Conservation (phyloP, 2,797 vertebrate genomes). For the Mormyrops attenuatus region DNA sequence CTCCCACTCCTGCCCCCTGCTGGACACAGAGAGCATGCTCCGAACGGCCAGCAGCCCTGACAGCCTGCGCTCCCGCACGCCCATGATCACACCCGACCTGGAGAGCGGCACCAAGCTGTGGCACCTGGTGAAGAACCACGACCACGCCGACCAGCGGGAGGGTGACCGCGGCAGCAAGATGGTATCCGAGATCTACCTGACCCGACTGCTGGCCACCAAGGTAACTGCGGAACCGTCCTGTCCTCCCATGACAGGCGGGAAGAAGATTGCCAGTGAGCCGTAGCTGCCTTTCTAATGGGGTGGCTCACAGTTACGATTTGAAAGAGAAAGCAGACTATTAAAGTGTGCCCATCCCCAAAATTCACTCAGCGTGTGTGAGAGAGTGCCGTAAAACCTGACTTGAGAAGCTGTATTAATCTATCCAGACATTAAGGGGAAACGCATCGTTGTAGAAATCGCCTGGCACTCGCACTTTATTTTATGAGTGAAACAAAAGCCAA, state of each 20-base stretch:
- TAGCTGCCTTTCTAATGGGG: background rate
- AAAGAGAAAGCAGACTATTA: background rate
- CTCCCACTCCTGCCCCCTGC: background rate
- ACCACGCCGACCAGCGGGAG: constrained; percentile 89
- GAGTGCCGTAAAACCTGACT: background rate
- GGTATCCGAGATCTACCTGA: constrained; percentile 95
- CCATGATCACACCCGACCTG: constrained; percentile 93
- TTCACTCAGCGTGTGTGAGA: background rate
- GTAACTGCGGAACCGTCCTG: constrained; percentile 46
- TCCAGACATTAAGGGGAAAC: background rate
- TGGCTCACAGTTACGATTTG: background rate
- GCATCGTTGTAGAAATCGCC: background rate
- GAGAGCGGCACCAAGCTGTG: constrained; percentile 93
- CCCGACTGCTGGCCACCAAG: constrained; percentile 86
- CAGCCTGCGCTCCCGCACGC: constrained; percentile 86
- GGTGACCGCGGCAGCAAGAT: constrained; percentile 94
- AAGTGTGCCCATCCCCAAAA: background rate
- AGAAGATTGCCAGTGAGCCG: background rate
- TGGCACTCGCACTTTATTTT: background rate
- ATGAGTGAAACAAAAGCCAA: background rate
- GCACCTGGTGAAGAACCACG: constrained; percentile 95
- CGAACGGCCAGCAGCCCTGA: constrained; percentile 92
- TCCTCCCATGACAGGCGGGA: background rate
- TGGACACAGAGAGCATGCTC: constrained; percentile 83
- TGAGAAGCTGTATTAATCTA: background rate